Percentiles rank a stretch among this genome's conserved stretches.
Conservation (phyloP, 2,888 invertebrate species). For the Amiota communis region DNA sequence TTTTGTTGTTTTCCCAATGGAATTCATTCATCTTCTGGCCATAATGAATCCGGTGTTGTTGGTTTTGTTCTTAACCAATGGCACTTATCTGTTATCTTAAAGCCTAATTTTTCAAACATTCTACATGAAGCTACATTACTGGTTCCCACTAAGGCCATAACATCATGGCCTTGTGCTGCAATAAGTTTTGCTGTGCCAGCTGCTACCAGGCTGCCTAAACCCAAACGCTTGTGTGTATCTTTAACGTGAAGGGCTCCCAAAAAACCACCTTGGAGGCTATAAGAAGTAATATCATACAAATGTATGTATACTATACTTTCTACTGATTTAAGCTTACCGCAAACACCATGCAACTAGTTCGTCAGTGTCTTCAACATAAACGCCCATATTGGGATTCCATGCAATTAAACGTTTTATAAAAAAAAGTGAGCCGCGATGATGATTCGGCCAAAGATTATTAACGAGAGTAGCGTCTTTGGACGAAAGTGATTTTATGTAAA, state of each 20-base stretch:
- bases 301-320: neutral
- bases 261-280: conserved; percentile 61
- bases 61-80: conserved; percentile 56
- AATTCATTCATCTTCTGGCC: conserved; percentile 20
- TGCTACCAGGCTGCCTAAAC: conserved; percentile 56
- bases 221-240: conserved; percentile 55
- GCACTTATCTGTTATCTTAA: conserved; percentile 52
- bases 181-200: conserved; percentile 54
- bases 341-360: conserved; percentile 66
- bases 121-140: conserved; percentile 54
- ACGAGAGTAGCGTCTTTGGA: conserved; percentile 52
- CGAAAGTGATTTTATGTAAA: conserved; percentile 39
- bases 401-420: conserved; percentile 57
- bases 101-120: conserved; percentile 61
- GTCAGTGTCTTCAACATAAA: conserved; percentile 50
- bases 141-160: conserved; percentile 58
- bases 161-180: conserved; percentile 58
- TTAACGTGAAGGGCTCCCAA: conserved; percentile 64
- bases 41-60: conserved; percentile 27
- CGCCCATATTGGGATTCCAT: conserved; percentile 60
- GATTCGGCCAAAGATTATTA: conserved; percentile 63
- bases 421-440: conserved; percentile 59
- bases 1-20: no score
- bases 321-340: conserved; percentile 42
- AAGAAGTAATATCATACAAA: neutral